phyloP scores from a whole-genome alignment of 2,113 vertebrate genomes.

The Hippoglossus stenolepis region DNA sequence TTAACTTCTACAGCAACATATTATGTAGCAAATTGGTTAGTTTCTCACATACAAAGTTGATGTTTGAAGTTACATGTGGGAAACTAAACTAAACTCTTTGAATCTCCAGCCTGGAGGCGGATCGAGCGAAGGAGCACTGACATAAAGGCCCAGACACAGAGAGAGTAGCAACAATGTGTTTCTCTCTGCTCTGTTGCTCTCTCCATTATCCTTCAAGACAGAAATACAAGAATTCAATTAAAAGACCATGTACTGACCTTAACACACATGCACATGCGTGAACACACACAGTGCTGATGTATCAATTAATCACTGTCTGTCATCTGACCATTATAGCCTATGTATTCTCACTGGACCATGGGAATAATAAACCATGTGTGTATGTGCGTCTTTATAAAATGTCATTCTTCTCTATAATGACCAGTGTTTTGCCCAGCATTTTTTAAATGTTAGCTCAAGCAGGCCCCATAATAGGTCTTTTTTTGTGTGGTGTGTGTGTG shows the following conservation, averaged over 20 bases:
- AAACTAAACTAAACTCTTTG: slow-evolving; percentile 10
- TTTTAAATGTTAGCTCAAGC: slow-evolving; percentile 21
- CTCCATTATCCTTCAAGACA: slow-evolving; percentile 71
- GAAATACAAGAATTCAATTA: slow-evolving; percentile 80
- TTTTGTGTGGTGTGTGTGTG: not conserved
- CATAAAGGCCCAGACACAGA: slow-evolving; percentile 39
- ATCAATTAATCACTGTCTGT: slow-evolving; percentile 79
- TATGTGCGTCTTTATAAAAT: slow-evolving; percentile 17
- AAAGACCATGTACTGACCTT: slow-evolving; percentile 81
- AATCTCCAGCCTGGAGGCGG: slow-evolving; percentile 4
- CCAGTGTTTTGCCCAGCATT: slow-evolving; percentile 36
- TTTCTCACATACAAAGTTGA: slow-evolving; percentile 22
- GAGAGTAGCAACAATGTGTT: slow-evolving; percentile 56
- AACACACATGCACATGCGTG: slow-evolving; percentile 58
- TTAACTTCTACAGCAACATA: not conserved
- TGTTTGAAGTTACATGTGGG: slow-evolving; percentile 37
- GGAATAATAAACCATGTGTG: slow-evolving; percentile 28
- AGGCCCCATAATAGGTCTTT: slow-evolving; percentile 14
- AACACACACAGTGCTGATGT: slow-evolving; percentile 53
- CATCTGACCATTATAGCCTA: slow-evolving; percentile 64
- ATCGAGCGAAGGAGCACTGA: slow-evolving; percentile 2
- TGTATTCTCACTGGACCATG: slow-evolving; percentile 57
- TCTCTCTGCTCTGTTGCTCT: slow-evolving; percentile 69
- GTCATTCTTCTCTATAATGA: slow-evolving; percentile 47
- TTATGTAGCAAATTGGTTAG: slow-evolving; percentile 1